Conservation (phyloP, 2,888 invertebrate genomes). For the Scaptomyza cyrtandrae region DNA sequence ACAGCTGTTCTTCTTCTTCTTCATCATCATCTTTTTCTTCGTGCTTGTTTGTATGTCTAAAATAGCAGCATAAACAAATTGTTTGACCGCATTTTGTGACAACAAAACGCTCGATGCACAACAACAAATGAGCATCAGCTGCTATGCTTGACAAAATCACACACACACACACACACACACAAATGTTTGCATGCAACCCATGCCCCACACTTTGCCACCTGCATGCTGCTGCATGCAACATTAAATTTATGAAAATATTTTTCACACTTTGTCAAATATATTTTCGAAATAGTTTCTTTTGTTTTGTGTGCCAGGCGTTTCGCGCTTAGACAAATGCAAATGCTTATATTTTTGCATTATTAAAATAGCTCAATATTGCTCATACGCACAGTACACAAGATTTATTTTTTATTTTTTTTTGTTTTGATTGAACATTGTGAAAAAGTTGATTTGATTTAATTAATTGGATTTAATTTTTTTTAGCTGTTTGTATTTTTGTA, state of each 20-base stretch:
- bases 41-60: constrained; percentile 40
- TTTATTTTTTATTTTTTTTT: background rate
- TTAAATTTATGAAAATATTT: constrained; percentile 74
- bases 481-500: too few species aligned
- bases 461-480: background rate
- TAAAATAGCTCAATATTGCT: constrained; percentile 10
- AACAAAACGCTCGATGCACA: constrained; percentile 42
- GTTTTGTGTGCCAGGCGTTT: constrained; percentile 29
- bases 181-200: constrained; percentile 33
- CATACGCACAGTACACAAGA: constrained; percentile 16
- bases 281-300: constrained; percentile 35
- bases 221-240: constrained; percentile 30
- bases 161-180: constrained; percentile 12
- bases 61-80: constrained; percentile 73
- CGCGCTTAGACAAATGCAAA: background rate
- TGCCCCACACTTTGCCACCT: background rate
- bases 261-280: constrained; percentile 72
- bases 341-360: constrained; percentile 10
- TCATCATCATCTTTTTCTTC: constrained; percentile 4
- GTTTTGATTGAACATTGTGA: background rate
- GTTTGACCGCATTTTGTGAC: constrained; percentile 73
- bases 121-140: constrained; percentile 72
- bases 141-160: constrained; percentile 68
- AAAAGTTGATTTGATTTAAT: background rate
- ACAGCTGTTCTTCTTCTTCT: constrained; percentile 15